Percentiles rank a stretch among this genome's conserved stretches.
Evolutionary conservation across 2,113 vertebrate species (phyloP).

Genomic region (Pica pica): DNA sequence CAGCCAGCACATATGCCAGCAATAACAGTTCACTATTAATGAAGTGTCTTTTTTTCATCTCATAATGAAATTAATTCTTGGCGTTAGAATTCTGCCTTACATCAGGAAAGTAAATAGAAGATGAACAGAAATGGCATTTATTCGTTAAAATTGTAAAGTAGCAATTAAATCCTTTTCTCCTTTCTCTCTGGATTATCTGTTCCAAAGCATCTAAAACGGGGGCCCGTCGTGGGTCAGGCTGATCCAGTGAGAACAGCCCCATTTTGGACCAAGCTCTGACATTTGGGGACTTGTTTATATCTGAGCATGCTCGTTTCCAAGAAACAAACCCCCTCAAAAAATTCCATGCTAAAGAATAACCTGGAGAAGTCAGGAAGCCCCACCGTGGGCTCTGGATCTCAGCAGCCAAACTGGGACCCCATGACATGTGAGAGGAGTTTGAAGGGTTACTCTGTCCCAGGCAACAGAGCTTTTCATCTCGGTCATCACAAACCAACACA

Average conservation of each 20-base stretch:
- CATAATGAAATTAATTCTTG: slow-evolving; percentile 42
- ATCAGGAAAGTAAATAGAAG: slow-evolving; percentile 41
- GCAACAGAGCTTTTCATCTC: background rate
- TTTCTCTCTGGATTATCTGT: background rate
- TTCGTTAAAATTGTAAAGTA: slow-evolving; percentile 54
- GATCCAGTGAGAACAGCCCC: background rate
- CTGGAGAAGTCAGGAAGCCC: background rate
- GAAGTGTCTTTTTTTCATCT: slow-evolving; percentile 51
- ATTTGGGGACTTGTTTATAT: background rate
- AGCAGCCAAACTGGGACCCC: background rate
- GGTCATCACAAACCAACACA: background rate
- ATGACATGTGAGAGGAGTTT: rapidly evolving
- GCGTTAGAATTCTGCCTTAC: slow-evolving; percentile 31
- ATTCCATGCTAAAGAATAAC: background rate
- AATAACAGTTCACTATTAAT: slow-evolving; percentile 56
- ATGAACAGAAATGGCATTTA: slow-evolving; percentile 34
- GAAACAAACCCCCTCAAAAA: background rate
- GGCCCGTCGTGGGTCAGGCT: background rate
- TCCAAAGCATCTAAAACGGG: background rate
- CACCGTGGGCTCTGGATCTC: background rate
- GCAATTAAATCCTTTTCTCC: slow-evolving; percentile 12
- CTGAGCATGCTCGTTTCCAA: background rate
- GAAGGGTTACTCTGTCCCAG: too few relatives aligned
- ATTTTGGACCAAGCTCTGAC: background rate
- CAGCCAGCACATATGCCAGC: slow-evolving; percentile 46